Evolutionary conservation across 2,113 vertebrate species (phyloP).

Genomic region (Athene noctua): DNA sequence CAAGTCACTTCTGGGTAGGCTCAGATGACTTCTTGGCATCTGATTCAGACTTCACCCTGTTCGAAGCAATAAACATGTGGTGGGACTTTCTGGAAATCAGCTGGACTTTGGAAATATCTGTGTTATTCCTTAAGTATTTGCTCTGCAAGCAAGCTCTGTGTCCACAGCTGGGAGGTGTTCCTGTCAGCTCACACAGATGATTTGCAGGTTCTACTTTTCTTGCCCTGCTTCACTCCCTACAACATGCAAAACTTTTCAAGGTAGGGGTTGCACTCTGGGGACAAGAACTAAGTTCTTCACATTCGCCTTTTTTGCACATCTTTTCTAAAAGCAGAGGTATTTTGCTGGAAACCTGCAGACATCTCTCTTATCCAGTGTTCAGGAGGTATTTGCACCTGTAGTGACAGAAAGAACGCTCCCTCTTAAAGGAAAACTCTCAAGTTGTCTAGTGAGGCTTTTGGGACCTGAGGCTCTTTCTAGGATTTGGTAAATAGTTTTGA

Average conservation of each 20-base stretch:
- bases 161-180: background rate
- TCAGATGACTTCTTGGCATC: constrained; percentile 18
- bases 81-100: constrained; percentile 22
- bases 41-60: background rate
- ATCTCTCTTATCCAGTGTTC: background rate
- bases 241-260: background rate
- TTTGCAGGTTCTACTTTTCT: background rate
- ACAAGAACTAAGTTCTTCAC: background rate
- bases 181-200: background rate
- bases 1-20: background rate
- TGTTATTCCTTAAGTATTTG: constrained; percentile 37
- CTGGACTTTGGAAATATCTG: constrained; percentile 14
- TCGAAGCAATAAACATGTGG: constrained; percentile 11
- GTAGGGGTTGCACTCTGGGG: background rate
- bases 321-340: background rate
- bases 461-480: background rate
- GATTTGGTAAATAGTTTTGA: background rate
- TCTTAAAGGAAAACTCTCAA: background rate
- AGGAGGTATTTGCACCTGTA: background rate
- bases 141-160: background rate
- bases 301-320: accelerated
- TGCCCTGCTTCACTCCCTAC: background rate
- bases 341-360: background rate
- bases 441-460: background rate
- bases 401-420: background rate